Evolutionary conservation across 1,140 invertebrate genomes (phyloP).

Genomic region (Papilio xuthus): DNA sequence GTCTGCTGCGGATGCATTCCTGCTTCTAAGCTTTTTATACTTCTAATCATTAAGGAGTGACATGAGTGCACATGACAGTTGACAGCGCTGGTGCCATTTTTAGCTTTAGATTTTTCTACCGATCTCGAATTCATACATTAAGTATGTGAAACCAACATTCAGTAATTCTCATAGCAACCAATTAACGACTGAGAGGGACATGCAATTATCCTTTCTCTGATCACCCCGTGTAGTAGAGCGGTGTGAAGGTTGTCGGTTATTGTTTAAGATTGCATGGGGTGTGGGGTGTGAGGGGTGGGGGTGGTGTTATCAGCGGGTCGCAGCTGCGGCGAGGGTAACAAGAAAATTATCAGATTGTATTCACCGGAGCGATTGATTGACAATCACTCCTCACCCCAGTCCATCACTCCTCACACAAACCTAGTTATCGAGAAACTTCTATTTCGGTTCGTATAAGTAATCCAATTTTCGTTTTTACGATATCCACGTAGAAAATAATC

Average conservation of each 20-base stretch:
- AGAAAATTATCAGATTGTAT: conserved; percentile 9
- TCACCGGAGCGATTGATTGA: conserved; percentile 27
- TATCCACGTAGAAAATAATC: neutral
- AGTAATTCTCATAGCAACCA: no score
- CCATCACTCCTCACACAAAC: conserved; percentile 10
- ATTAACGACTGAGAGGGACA: no score
- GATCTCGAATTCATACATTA: no score
- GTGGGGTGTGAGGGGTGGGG: neutral
- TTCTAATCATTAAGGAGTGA: no score
- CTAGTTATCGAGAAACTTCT: conserved; percentile 1
- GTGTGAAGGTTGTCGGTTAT: neutral
- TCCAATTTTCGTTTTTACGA: neutral
- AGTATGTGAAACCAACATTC: no score
- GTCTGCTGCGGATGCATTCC: no score
- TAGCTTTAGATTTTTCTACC: no score
- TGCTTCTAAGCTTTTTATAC: no score
- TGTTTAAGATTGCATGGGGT: neutral
- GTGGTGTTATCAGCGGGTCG: neutral
- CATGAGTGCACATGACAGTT: no score
- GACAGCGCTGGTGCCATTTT: no score
- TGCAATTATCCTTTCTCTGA: no score
- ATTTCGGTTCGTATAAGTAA: neutral
- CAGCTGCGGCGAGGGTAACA: neutral
- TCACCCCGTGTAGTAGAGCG: neutral
- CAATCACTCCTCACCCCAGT: conserved; percentile 1